A percentile compares a stretch with the other conserved stretches of the same genome.
phyloP scores from a whole-genome alignment of 2,797 vertebrate genomes.

The Phyllotis vaccarum region DNA sequence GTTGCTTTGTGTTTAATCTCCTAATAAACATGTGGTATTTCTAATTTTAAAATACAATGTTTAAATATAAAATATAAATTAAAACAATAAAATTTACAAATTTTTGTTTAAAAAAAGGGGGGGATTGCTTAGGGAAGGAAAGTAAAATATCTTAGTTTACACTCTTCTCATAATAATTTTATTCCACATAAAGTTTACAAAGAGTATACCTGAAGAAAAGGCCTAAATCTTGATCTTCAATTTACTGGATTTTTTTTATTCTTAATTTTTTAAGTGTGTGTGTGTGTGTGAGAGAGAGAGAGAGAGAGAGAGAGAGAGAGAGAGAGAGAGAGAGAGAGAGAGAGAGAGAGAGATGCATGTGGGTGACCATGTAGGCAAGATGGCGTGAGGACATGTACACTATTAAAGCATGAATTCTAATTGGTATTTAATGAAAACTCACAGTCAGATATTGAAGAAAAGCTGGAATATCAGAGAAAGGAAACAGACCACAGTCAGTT shows the following conservation, averaged over 20 bases:
- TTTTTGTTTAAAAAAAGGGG: not conserved
- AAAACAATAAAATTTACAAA: too few species aligned
- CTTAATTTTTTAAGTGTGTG: not conserved
- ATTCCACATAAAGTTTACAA: not conserved
- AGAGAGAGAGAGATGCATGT: not conserved
- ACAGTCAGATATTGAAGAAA: too few species aligned
- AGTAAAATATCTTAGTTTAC: not conserved
- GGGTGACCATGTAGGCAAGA: not conserved
- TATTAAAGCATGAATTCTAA: too few species aligned
- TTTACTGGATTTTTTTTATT: not conserved
- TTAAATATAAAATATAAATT: too few species aligned
- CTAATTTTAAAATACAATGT: slow-evolving; percentile 43
- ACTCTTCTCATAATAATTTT: not conserved
- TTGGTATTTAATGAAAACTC: too few species aligned
- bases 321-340: too few species aligned
- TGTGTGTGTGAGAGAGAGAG: too few species aligned
- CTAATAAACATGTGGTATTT: slow-evolving; percentile 5
- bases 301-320: too few species aligned
- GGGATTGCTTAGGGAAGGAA: not conserved
- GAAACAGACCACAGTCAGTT: too few species aligned
- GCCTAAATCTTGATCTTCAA: not conserved
- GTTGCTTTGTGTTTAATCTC: not conserved
- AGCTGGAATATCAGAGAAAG: too few species aligned
- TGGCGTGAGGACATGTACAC: not conserved
- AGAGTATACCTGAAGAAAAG: not conserved